These are phyloP conservation scores for Irena cyanogastra DNA, from an alignment of 2,113 vertebrate genomes.

Conservation along the genomic window DNA sequence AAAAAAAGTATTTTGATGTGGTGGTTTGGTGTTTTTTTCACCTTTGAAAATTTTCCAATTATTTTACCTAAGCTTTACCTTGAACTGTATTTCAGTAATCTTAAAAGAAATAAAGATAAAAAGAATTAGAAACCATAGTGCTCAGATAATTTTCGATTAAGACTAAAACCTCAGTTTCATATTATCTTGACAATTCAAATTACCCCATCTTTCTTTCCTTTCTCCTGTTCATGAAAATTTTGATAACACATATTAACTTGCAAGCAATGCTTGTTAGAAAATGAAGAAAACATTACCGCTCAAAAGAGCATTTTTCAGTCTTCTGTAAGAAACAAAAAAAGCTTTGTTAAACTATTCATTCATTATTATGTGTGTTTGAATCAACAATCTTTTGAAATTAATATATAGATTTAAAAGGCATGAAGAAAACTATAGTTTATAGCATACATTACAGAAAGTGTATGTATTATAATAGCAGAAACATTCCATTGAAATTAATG, in stretches of 20 bases:
- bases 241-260: neutral
- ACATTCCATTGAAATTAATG: neutral
- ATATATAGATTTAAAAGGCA: neutral
- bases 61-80: neutral
- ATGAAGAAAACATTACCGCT: neutral
- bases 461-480: neutral
- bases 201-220: neutral
- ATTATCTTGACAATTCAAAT: neutral
- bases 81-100: neutral
- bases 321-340: neutral
- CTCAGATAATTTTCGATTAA: neutral
- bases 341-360: neutral
- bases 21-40: neutral
- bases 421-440: neutral
- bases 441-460: neutral
- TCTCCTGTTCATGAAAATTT: neutral
- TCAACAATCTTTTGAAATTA: neutral
- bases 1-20: neutral
- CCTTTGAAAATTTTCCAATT: neutral
- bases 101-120: neutral
- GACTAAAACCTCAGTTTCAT: neutral
- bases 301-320: neutral
- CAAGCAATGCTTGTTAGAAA: neutral
- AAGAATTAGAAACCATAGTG: neutral
- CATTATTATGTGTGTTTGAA: neutral